A percentile compares a stretch with the other conserved stretches of the same genome.
Conservation (phyloP, 2,888 invertebrate genomes). For the Trichogramma dendrolimi region DNA sequence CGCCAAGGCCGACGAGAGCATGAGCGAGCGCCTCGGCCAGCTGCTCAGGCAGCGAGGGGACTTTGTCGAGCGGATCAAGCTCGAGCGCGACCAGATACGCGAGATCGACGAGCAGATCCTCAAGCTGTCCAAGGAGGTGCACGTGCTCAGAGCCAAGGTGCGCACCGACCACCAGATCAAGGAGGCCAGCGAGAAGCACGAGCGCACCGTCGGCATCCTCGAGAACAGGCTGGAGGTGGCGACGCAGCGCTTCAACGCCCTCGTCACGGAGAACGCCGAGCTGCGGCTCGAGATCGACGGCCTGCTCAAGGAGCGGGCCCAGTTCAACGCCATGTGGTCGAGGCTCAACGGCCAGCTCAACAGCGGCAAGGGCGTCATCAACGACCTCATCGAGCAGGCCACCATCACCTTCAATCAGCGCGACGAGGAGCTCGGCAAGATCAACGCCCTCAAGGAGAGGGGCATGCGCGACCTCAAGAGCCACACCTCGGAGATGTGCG, state of each 20-base stretch:
- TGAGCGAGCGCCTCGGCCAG: slow-evolving; percentile 55
- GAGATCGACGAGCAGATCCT: slow-evolving; percentile 57
- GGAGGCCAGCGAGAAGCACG: slow-evolving; percentile 55
- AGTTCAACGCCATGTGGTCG: slow-evolving; percentile 79
- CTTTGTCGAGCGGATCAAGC: slow-evolving; percentile 55
- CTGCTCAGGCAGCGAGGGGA: slow-evolving; percentile 59
- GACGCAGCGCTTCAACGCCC: slow-evolving; percentile 71
- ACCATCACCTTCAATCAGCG: slow-evolving; percentile 85
- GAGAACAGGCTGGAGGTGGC: slow-evolving; percentile 74
- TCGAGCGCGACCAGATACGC: slow-evolving; percentile 54
- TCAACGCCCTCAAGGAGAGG: slow-evolving; percentile 71
- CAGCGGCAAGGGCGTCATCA: slow-evolving; percentile 75
- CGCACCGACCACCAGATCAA: slow-evolving; percentile 53
- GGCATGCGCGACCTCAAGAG: slow-evolving; percentile 56
- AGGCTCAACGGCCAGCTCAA: slow-evolving; percentile 71
- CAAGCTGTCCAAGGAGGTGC: slow-evolving; percentile 54
- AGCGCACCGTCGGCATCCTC: slow-evolving; percentile 60
- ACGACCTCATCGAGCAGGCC: slow-evolving; percentile 82
- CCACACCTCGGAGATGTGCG: slow-evolving; percentile 74
- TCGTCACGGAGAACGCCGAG: slow-evolving; percentile 69
- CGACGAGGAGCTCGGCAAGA: slow-evolving; percentile 75
- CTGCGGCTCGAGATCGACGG: slow-evolving; percentile 77
- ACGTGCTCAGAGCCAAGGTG: slow-evolving; percentile 48
- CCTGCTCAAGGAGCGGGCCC: slow-evolving; percentile 73
- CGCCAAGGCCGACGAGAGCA: slow-evolving; percentile 56